Conservation (phyloP, 2,113 vertebrate genomes). For the Syrrhaptes paradoxus region DNA sequence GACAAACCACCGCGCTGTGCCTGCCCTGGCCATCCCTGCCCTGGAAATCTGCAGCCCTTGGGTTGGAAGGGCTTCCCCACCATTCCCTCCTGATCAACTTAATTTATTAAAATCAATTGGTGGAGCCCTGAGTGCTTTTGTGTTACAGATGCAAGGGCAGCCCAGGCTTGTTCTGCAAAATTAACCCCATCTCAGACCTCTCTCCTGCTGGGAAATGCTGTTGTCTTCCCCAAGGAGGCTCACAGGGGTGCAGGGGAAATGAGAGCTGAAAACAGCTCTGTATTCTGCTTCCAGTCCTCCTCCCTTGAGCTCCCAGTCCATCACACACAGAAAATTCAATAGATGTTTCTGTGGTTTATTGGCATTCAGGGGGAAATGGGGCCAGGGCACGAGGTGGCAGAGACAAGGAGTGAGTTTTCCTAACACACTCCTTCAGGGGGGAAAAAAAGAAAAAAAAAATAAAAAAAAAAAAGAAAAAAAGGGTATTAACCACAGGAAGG, state of each 20-base stretch:
- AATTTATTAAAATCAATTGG: fast-evolving
- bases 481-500: not conserved
- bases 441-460: too few relatives aligned
- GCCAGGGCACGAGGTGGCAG: not conserved
- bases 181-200: not conserved
- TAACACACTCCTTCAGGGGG: not conserved
- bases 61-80: too few relatives aligned
- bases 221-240: not conserved
- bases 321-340: not conserved
- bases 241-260: not conserved
- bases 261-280: not conserved
- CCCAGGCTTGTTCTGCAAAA: not conserved
- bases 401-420: not conserved
- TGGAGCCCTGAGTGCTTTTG: fast-evolving
- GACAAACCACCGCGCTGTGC: not conserved
- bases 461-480: fast-evolving
- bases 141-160: fast-evolving
- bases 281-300: not conserved
- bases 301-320: not conserved
- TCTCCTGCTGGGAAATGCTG: fast-evolving
- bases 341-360: not conserved
- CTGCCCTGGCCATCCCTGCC: not conserved
- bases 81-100: fast-evolving
- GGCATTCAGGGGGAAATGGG: not conserved
- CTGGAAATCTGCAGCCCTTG: not conserved